Conservation (phyloP, 2,113 vertebrate species). For the Oreocharis arfaki region DNA sequence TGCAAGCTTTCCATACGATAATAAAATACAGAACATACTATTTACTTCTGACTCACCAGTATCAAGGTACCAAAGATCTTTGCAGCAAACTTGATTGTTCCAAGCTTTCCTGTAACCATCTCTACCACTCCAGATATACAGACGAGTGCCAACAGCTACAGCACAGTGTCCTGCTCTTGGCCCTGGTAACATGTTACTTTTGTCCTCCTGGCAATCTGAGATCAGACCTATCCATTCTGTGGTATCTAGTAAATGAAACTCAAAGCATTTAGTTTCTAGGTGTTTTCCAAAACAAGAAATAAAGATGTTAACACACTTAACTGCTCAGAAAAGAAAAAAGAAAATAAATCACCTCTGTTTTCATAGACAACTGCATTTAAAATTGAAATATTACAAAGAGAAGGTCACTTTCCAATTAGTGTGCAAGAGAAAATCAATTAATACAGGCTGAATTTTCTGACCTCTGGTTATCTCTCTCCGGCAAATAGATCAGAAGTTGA, state of each 20-base stretch:
- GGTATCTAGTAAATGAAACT: conserved; percentile 77
- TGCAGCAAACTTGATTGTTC: conserved; percentile 97
- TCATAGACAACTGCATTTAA: background rate
- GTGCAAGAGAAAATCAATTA: background rate
- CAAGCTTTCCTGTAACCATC: conserved; percentile 92
- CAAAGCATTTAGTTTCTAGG: background rate
- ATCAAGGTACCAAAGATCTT: conserved; percentile 98
- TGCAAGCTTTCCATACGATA: background rate
- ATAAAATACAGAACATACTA: background rate
- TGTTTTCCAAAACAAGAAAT: conserved; percentile 1
- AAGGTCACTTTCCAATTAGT: background rate
- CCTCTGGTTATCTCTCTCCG: background rate
- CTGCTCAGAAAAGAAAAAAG: background rate
- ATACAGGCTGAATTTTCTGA: background rate
- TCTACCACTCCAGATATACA: conserved; percentile 96
- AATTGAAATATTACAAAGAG: background rate
- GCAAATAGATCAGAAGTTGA: background rate
- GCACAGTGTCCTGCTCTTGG: conserved; percentile 92
- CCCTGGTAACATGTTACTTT: conserved; percentile 77
- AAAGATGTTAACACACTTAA: background rate
- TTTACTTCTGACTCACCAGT: conserved; percentile 82
- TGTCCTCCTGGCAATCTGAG: conserved; percentile 81
- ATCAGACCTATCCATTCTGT: conserved; percentile 83
- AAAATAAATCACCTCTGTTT: background rate
- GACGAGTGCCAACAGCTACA: conserved; percentile 84